Conservation (phyloP, 2,797 vertebrate species). For the Lateolabrax maculatus region DNA sequence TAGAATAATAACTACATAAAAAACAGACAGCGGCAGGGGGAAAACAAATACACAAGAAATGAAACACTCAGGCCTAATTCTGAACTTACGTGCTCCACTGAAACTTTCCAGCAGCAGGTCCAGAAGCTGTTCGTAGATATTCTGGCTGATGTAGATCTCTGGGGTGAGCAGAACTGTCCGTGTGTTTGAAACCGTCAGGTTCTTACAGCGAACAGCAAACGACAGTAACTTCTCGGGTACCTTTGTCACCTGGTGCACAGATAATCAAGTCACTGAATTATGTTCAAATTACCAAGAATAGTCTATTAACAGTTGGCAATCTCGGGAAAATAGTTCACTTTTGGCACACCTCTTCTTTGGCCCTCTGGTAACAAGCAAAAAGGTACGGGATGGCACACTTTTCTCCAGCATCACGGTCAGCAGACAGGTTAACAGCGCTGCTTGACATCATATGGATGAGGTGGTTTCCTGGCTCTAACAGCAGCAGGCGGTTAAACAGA, state of each 20-base stretch:
- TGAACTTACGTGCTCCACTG: slow-evolving; percentile 90
- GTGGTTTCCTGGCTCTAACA: slow-evolving; percentile 93
- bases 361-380: slow-evolving; percentile 93
- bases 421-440: slow-evolving; percentile 91
- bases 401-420: slow-evolving; percentile 96
- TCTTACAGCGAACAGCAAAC: slow-evolving; percentile 93
- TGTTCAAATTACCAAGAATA: slow-evolving; percentile 11
- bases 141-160: slow-evolving; percentile 95
- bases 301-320: slow-evolving; percentile 5
- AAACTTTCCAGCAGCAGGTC: slow-evolving; percentile 94
- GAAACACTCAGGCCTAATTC: neutral
- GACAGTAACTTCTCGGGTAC: slow-evolving; percentile 96
- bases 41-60: neutral
- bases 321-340: slow-evolving; percentile 3
- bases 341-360: slow-evolving; percentile 96
- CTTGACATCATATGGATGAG: slow-evolving; percentile 95
- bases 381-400: slow-evolving; percentile 93
- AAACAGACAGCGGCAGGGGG: neutral
- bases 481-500: slow-evolving; percentile 93
- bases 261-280: slow-evolving; percentile 37
- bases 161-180: slow-evolving; percentile 95
- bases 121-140: slow-evolving; percentile 94
- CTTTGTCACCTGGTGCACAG: slow-evolving; percentile 92
- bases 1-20: neutral
- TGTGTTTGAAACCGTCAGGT: slow-evolving; percentile 92